Conservation (phyloP, 2,888 invertebrate genomes). For the Ophion obscuratus region DNA sequence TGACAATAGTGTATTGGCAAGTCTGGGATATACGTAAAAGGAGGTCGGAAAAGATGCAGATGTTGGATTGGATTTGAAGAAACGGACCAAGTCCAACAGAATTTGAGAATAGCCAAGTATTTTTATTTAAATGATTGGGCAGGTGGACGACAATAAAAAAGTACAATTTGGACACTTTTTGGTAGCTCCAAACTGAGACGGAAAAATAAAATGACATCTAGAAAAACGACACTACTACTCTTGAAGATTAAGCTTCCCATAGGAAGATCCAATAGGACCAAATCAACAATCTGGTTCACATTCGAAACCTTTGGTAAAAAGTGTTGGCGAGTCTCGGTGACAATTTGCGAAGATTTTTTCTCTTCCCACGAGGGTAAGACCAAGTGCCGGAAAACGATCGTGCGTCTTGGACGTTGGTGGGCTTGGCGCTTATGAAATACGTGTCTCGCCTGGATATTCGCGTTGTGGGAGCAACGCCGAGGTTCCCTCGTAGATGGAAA, state of each 20-base stretch:
- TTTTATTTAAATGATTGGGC: no score
- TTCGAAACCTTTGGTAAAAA: constrained; percentile 10
- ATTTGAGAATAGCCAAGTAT: no score
- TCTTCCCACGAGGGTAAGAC: constrained; percentile 53
- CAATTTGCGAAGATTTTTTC: constrained; percentile 17
- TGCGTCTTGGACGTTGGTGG: constrained; percentile 52
- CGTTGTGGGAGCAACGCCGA: constrained; percentile 53
- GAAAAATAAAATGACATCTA: no score
- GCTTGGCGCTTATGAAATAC: constrained; percentile 80
- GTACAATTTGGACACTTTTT: no score
- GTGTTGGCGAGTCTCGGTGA: no score
- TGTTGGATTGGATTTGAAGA: no score
- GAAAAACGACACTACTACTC: background rate
- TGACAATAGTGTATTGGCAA: no score
- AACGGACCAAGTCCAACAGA: no score
- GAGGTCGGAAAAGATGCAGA: no score
- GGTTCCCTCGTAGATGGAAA: constrained; percentile 47
- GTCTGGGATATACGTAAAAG: no score
- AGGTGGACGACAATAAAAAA: no score
- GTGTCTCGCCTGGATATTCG: constrained; percentile 79
- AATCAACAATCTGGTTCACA: background rate
- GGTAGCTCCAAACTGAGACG: no score
- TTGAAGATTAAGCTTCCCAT: background rate
- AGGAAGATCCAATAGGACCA: background rate
- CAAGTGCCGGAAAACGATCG: constrained; percentile 55